A percentile compares a stretch with the other conserved stretches of the same genome.
phyloP scores from a whole-genome alignment of 2,113 vertebrate genomes.

The Peucedramus taeniatus region DNA sequence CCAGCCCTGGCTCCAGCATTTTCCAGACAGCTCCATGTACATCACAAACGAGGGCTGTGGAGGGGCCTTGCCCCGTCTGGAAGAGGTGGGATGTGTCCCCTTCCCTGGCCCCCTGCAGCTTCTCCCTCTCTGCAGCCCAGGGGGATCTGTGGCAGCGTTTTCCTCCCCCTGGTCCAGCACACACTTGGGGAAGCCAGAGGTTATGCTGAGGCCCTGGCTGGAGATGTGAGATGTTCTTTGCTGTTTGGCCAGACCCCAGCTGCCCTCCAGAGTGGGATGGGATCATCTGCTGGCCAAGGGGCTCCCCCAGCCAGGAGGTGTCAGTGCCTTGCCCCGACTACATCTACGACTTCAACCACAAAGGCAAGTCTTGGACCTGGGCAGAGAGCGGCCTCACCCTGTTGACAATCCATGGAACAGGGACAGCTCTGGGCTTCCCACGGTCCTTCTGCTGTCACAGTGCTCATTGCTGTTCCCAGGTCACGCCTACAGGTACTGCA shows the following conservation, averaged over 20 bases:
- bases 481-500: slow-evolving; percentile 83
- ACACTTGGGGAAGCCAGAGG: neutral
- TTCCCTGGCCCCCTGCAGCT: too few species aligned
- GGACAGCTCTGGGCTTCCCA: rapidly evolving
- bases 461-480: slow-evolving; percentile 54
- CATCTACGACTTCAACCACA: slow-evolving; percentile 91
- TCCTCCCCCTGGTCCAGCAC: neutral
- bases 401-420: rapidly evolving
- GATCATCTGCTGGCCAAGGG: slow-evolving; percentile 87
- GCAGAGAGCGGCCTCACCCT: rapidly evolving
- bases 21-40: neutral
- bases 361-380: slow-evolving; percentile 58
- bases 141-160: rapidly evolving
- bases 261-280: slow-evolving; percentile 88
- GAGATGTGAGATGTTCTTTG: neutral
- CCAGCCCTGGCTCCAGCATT: neutral
- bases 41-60: rapidly evolving
- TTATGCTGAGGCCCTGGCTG: rapidly evolving
- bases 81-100: neutral
- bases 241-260: slow-evolving; percentile 65
- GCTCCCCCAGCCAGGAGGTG: slow-evolving; percentile 75
- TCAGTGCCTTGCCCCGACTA: slow-evolving; percentile 81
- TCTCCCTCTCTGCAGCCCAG: neutral
- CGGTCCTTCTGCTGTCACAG: neutral
- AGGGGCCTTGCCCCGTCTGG: neutral